Conservation (phyloP, 1,140 invertebrate species). For the Hycleus phaleratus region DNA sequence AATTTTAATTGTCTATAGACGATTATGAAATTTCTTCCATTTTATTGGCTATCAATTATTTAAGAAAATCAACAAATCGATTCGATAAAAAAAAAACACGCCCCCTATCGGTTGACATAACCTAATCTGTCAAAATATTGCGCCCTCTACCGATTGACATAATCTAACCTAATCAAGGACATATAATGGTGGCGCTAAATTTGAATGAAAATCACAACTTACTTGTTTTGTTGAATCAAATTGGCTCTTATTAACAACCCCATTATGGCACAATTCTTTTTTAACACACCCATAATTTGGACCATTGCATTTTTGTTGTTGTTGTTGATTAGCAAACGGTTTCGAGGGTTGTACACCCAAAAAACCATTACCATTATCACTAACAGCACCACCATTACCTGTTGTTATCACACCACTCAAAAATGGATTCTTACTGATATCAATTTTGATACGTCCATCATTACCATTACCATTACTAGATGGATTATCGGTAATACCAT, state of each 20-base stretch:
- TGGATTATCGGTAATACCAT: background rate
- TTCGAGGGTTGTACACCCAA: constrained; percentile 30
- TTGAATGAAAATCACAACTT: too few relatives aligned
- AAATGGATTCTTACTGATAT: constrained; percentile 27
- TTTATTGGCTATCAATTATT: background rate
- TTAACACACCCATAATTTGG: constrained; percentile 49
- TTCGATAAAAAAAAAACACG: too few relatives aligned
- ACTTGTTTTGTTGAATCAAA: too few relatives aligned
- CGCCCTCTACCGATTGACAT: too few relatives aligned
- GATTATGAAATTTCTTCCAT: background rate
- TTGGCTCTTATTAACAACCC: constrained; percentile 30
- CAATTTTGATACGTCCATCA: constrained; percentile 1
- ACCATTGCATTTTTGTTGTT: constrained; percentile 40
- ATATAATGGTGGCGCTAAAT: too few relatives aligned
- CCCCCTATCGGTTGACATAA: too few relatives aligned
- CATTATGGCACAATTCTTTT: constrained; percentile 48
- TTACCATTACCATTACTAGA: background rate
- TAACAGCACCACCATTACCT: background rate
- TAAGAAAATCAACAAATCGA: background rate
- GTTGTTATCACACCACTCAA: constrained; percentile 22
- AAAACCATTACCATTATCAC: constrained; percentile 19
- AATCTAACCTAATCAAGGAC: too few relatives aligned
- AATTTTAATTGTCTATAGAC: background rate
- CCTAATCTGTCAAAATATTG: too few relatives aligned
- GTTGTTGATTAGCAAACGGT: constrained; percentile 9